Conservation (phyloP, 2,888 invertebrate genomes). For the Tetheella fluctuosa region DNA sequence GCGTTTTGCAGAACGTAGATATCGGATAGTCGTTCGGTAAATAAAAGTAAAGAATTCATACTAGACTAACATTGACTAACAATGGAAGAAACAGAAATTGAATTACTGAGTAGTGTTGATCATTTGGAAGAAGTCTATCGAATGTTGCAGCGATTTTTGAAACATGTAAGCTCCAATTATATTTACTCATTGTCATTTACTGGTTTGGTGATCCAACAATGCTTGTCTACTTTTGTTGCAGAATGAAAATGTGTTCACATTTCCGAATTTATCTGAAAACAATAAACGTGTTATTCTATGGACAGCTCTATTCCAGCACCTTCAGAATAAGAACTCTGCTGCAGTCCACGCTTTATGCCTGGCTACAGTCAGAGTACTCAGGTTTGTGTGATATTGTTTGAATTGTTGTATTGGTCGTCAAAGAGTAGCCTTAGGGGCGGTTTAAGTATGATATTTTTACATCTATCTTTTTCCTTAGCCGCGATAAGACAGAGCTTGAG, state of each 20-base stretch:
- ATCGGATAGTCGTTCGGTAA: too few species aligned
- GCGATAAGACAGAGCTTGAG: slow-evolving; percentile 90
- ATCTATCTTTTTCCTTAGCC: slow-evolving; percentile 78
- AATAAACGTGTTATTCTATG: slow-evolving; percentile 84
- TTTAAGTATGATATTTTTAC: slow-evolving; percentile 6
- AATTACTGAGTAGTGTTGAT: slow-evolving; percentile 51
- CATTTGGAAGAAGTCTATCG: slow-evolving; percentile 47
- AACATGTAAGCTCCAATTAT: slow-evolving; percentile 50
- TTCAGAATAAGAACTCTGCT: slow-evolving; percentile 76
- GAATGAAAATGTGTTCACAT: slow-evolving; percentile 82
- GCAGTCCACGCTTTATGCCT: slow-evolving; percentile 83
- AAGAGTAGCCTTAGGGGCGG: too few species aligned
- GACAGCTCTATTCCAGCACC: slow-evolving; percentile 84
- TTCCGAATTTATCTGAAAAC: slow-evolving; percentile 84
- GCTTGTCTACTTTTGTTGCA: slow-evolving; percentile 34
- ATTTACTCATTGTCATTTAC: too few species aligned
- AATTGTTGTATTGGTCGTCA: neutral
- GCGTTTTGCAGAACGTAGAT: too few species aligned
- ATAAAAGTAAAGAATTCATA: too few species aligned
- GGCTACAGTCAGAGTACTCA: slow-evolving; percentile 86
- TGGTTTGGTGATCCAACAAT: too few species aligned
- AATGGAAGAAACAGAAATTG: slow-evolving; percentile 72
- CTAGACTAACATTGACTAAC: slow-evolving; percentile 15
- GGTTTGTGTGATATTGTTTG: slow-evolving; percentile 77
- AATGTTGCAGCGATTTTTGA: slow-evolving; percentile 59